A percentile compares a stretch with the other conserved stretches of the same genome.
phyloP scores from a whole-genome alignment of 2,888 invertebrate genomes.

The Drosophila monieri region DNA sequence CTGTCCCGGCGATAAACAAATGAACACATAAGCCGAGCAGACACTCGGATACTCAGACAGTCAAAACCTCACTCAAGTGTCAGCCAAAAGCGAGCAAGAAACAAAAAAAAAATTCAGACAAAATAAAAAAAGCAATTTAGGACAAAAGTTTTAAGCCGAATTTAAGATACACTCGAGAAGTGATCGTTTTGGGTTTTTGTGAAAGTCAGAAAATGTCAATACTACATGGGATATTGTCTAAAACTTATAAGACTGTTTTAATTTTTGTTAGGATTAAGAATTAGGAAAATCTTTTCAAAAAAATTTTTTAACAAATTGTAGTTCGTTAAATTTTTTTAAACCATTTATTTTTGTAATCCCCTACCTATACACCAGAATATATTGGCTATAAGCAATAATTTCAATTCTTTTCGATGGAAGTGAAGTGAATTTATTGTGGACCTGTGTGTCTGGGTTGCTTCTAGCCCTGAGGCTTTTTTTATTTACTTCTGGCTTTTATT shows the following conservation, averaged over 20 bases:
- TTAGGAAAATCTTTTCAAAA: neutral
- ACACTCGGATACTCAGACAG: slow-evolving; percentile 29
- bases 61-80: slow-evolving; percentile 40
- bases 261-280: too few species aligned
- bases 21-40: slow-evolving; percentile 60
- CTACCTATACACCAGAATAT: neutral
- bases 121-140: slow-evolving; percentile 20
- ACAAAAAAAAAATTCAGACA: slow-evolving; percentile 14
- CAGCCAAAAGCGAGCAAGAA: slow-evolving; percentile 17
- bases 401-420: slow-evolving; percentile 23
- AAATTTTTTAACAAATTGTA: neutral
- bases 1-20: slow-evolving; percentile 48
- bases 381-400: slow-evolving; percentile 18
- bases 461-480: slow-evolving; percentile 26
- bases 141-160: neutral
- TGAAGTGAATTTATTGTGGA: slow-evolving; percentile 53
- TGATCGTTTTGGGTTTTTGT: neutral
- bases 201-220: neutral
- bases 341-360: neutral
- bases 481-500: slow-evolving; percentile 2
- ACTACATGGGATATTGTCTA: too few species aligned
- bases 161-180: slow-evolving; percentile 5
- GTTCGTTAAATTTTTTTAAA: neutral
- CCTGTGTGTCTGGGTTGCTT: slow-evolving; percentile 29
- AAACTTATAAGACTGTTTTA: too few species aligned